These are phyloP conservation scores for Zaprionus africanus DNA, from an alignment of 1,140 invertebrate genomes.

Conservation along the genomic window DNA sequence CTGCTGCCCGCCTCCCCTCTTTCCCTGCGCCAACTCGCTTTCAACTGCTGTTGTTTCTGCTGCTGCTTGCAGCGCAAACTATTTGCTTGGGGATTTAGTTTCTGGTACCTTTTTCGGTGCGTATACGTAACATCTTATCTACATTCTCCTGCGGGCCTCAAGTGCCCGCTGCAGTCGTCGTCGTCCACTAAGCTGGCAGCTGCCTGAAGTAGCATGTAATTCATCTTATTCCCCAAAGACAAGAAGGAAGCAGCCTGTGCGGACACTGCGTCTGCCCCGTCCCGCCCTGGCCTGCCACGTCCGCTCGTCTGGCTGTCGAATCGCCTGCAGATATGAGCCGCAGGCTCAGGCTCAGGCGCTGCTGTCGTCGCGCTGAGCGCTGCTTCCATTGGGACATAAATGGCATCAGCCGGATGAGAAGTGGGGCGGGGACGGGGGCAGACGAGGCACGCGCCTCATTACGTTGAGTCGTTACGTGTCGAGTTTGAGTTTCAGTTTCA, in stretches of 20 bases:
- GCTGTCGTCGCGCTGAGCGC: slow-evolving; percentile 72
- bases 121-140: slow-evolving; percentile 64
- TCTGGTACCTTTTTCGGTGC: slow-evolving; percentile 66
- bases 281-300: background rate
- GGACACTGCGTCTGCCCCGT: background rate
- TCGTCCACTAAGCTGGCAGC: slow-evolving; percentile 47
- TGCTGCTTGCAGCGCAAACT: slow-evolving; percentile 55
- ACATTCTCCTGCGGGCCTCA: slow-evolving; percentile 57
- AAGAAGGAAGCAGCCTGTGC: slow-evolving; percentile 42
- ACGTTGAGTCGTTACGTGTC: slow-evolving; percentile 63
- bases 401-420: slow-evolving; percentile 46
- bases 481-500: slow-evolving; percentile 35
- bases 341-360: slow-evolving; percentile 45
- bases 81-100: slow-evolving; percentile 79
- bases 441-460: slow-evolving; percentile 74
- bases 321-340: slow-evolving; percentile 17
- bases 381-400: slow-evolving; percentile 79
- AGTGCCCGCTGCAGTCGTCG: slow-evolving; percentile 41
- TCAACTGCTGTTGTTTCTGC: background rate
- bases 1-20: background rate
- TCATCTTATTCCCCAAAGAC: slow-evolving; percentile 80
- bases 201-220: slow-evolving; percentile 76
- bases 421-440: background rate
- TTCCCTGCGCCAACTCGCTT: background rate
- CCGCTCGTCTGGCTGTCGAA: background rate